Percentiles rank a stretch among this genome's conserved stretches.
Conservation (phyloP, 1,140 invertebrate species). For the Euwallacea fornicatus region DNA sequence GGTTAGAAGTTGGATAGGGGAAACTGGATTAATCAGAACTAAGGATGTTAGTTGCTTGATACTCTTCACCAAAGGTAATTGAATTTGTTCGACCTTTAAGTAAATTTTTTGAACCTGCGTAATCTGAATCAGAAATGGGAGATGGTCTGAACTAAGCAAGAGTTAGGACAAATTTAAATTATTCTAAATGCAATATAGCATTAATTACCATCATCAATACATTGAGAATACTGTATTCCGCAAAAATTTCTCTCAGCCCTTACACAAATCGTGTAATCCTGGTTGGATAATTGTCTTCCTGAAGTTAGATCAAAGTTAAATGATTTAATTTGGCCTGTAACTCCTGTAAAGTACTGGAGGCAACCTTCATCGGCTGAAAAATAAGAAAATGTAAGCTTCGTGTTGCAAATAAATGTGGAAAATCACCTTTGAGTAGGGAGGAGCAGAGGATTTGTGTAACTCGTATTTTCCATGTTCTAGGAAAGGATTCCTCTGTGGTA, state of each 20-base stretch:
- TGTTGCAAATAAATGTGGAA: not conserved
- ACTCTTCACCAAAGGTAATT: too few species aligned
- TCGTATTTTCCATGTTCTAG: constrained; percentile 79
- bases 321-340: constrained; percentile 75
- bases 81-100: too few species aligned
- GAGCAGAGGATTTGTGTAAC: constrained; percentile 77
- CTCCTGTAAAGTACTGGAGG: constrained; percentile 78
- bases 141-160: too few species aligned
- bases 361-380: constrained; percentile 77
- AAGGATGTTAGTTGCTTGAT: too few species aligned
- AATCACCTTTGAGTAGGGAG: constrained; percentile 67
- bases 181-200: too few species aligned
- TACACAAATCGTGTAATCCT: constrained; percentile 86
- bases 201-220: constrained; percentile 57
- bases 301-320: constrained; percentile 78
- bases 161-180: too few species aligned
- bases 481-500: constrained; percentile 72
- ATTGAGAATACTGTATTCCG: constrained; percentile 79
- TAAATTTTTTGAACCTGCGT: too few species aligned
- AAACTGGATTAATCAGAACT: too few species aligned
- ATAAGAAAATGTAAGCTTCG: constrained; percentile 5
- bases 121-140: too few species aligned
- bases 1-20: too few species aligned
- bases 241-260: constrained; percentile 85
- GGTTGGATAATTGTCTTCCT: constrained; percentile 83